Evolutionary conservation across 2,797 vertebrate genomes (phyloP).

Genomic region (Vireo griseus): DNA sequence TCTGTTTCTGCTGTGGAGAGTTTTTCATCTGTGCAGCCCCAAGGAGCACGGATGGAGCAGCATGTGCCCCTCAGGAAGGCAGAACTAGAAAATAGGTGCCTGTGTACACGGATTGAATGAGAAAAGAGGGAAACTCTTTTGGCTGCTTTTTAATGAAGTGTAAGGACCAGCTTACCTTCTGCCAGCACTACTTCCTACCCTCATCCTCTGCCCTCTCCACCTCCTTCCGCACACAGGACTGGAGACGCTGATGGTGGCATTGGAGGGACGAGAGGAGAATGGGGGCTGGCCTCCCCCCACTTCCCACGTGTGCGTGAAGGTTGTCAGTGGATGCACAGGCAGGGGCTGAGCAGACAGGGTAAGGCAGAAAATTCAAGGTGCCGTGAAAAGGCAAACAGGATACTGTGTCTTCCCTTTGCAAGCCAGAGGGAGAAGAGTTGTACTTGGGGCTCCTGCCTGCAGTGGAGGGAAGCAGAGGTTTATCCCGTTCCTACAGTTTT

Average conservation of each 20-base stretch:
- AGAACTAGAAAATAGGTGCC: neutral
- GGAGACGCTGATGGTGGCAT: neutral
- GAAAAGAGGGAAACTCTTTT: neutral
- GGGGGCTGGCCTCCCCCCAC: fast-evolving
- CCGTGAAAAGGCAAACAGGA: neutral
- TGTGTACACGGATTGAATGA: neutral
- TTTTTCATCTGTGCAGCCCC: neutral
- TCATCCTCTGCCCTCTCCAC: neutral
- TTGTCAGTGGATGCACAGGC: fast-evolving
- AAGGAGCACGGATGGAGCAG: neutral
- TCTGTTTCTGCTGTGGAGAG: neutral
- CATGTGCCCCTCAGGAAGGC: fast-evolving
- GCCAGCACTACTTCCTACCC: neutral
- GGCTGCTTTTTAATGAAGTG: neutral
- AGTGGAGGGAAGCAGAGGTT: neutral
- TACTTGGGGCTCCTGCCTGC: neutral
- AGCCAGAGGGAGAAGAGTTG: neutral
- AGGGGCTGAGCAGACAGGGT: neutral
- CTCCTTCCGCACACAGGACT: fast-evolving
- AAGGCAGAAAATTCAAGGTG: neutral
- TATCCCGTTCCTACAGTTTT: neutral
- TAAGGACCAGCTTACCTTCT: neutral
- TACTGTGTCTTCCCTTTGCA: neutral
- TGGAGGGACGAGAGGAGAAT: neutral
- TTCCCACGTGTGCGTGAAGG: fast-evolving